Base-by-base conservation (phyloP, 2,888 invertebrate species). In the Epinotia brunnichana region DNA sequence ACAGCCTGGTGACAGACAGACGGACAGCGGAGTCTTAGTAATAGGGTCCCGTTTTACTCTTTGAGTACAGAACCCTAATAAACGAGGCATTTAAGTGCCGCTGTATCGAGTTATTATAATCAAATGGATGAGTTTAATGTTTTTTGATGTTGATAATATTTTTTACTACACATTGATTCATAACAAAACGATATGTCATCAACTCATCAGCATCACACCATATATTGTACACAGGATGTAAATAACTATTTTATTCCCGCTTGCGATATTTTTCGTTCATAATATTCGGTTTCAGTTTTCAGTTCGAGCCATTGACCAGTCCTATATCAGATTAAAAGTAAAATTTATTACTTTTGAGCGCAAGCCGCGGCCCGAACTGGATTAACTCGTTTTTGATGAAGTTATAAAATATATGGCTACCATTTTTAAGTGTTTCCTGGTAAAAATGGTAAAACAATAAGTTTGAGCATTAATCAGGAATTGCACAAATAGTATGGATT, bases 271-370 rank as follows among this genome's bases (percentile, higher is more conserved):
- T 69, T 63, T 69, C 53, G 41, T 5, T 57, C 62, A 57, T 73
- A 63, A 63, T 73, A 69, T 72, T 73, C 68, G 53, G 73, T 73
- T 61, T 54, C 73, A 70, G 69, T 70, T 75, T 76, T 73, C 76
- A 76, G 73, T 77, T 56, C 76, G 75, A 74, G 68, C 76, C 77
- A 75, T 76, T 76, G 75, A 69, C 70, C 75, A 77, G 74, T 71
- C 75, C 76, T 72, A 76, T 77, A 78, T 79, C 79, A 77, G 79
- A 79, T 79, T 79, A 76, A 75, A 74, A 71, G 69, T 61, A 69
- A 70, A 79, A 78, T 79, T 79, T 78, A 79, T 79, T 75, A 75
- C 79, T 75, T 74, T 77, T 71, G 69, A 74, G 74, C 75, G 72
- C 63, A 71, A 73, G 74, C 68, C 64, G 73, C 53, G 64, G 53